phyloP scores from a whole-genome alignment of 2,888 invertebrate genomes.

The Apantesis nais region DNA sequence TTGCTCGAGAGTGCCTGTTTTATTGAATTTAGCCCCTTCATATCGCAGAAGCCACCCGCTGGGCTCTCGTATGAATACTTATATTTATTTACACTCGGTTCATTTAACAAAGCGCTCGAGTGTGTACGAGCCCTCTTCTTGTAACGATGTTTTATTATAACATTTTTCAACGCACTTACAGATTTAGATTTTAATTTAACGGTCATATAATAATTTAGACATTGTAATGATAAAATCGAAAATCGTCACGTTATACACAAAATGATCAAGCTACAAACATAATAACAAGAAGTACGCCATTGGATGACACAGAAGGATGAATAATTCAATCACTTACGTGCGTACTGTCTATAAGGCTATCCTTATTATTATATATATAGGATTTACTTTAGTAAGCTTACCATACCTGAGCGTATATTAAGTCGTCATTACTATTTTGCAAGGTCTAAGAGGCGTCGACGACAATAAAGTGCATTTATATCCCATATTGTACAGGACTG shows the following conservation, averaged over 20 bases:
- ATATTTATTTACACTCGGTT: conserved; percentile 85
- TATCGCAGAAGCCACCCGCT: conserved; percentile 66
- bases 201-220: conserved; percentile 17
- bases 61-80: conserved; percentile 75
- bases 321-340: background rate
- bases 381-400: too few species aligned
- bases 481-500: background rate
- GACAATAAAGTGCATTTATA: background rate
- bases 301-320: conserved; percentile 10
- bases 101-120: conserved; percentile 81
- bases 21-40: conserved; percentile 78
- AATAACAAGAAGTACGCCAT: background rate
- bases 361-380: too few species aligned
- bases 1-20: conserved; percentile 37
- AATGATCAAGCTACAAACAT: background rate
- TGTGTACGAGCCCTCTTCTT: conserved; percentile 66
- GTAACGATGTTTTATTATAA: conserved; percentile 61
- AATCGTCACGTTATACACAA: background rate
- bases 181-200: conserved; percentile 33
- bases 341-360: too few species aligned
- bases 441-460: background rate
- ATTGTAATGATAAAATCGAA: background rate
- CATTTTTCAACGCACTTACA: conserved; percentile 42
- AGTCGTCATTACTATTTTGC: background rate
- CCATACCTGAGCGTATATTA: too few species aligned